Evolutionary conservation across 2,888 invertebrate species (phyloP).

Genomic region (Endomychus coccineus): DNA sequence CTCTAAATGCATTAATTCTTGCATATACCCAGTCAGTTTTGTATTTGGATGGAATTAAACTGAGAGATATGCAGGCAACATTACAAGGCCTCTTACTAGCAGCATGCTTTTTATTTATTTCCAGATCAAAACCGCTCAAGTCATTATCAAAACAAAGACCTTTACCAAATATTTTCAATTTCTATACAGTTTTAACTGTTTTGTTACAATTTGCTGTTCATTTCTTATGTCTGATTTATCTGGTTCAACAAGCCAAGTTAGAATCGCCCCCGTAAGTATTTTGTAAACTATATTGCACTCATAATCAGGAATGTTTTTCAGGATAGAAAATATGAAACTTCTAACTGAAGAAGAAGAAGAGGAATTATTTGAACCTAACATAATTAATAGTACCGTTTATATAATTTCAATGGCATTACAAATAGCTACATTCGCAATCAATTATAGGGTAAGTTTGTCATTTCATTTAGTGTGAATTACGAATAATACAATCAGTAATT

Average conservation of each 20-base stretch:
- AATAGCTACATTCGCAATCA: slow-evolving; percentile 97
- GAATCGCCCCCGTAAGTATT: slow-evolving; percentile 62
- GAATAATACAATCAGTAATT: too few relatives aligned
- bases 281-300: slow-evolving; percentile 1
- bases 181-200: slow-evolving; percentile 94
- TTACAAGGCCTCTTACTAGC: slow-evolving; percentile 92
- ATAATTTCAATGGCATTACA: slow-evolving; percentile 96
- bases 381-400: slow-evolving; percentile 97
- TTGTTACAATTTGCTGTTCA: slow-evolving; percentile 91
- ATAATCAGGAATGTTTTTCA: background rate
- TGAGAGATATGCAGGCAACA: slow-evolving; percentile 96
- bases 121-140: slow-evolving; percentile 94
- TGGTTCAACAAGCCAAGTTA: slow-evolving; percentile 74
- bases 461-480: background rate
- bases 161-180: slow-evolving; percentile 95
- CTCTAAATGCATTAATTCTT: slow-evolving; percentile 92
- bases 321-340: slow-evolving; percentile 37
- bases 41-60: slow-evolving; percentile 95
- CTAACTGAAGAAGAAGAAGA: slow-evolving; percentile 61
- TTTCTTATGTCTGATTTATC: slow-evolving; percentile 81
- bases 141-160: slow-evolving; percentile 89
- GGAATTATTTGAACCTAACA: slow-evolving; percentile 81
- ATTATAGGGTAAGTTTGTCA: slow-evolving; percentile 84
- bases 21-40: slow-evolving; percentile 98
- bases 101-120: slow-evolving; percentile 96